phyloP scores from a whole-genome alignment of 2,888 invertebrate species.

The Dolichopus griseipennis region DNA sequence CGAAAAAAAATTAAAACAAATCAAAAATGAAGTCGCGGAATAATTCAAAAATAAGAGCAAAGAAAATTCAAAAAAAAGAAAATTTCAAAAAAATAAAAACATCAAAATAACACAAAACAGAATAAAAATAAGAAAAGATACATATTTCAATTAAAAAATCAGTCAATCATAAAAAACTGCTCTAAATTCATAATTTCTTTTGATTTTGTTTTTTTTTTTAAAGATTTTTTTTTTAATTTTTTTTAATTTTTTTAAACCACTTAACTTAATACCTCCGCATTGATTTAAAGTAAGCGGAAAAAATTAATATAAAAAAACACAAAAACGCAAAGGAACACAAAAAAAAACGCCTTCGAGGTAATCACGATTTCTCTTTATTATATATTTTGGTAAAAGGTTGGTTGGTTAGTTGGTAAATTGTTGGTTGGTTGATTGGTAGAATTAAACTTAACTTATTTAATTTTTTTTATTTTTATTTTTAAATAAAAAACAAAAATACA shows the following conservation, averaged over 20 bases:
- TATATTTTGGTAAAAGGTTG: constrained; percentile 2
- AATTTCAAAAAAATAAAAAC: background rate
- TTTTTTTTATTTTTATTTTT: no score
- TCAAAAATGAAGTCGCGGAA: background rate
- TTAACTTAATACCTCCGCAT: constrained; percentile 4
- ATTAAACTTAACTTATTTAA: no score
- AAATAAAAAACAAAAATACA: no score
- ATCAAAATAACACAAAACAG: background rate
- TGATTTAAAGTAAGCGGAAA: background rate
- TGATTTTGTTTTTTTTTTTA: no score
- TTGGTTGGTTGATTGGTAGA: background rate
- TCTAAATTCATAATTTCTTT: background rate
- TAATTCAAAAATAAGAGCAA: background rate
- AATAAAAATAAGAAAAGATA: background rate
- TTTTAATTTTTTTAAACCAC: background rate
- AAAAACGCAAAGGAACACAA: background rate
- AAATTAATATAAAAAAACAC: background rate
- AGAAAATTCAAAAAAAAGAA: background rate
- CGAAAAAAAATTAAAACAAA: background rate
- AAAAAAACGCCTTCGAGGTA: constrained; percentile 6
- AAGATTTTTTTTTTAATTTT: no score
- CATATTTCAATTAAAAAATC: background rate
- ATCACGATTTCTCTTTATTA: constrained; percentile 6
- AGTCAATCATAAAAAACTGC: constrained; percentile 6
- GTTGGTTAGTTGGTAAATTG: background rate